A percentile compares a stretch with the other conserved stretches of the same genome.
These are phyloP conservation scores for Drosophila asahinai DNA, from an alignment of 1,140 invertebrate species.

Conservation along the genomic window DNA sequence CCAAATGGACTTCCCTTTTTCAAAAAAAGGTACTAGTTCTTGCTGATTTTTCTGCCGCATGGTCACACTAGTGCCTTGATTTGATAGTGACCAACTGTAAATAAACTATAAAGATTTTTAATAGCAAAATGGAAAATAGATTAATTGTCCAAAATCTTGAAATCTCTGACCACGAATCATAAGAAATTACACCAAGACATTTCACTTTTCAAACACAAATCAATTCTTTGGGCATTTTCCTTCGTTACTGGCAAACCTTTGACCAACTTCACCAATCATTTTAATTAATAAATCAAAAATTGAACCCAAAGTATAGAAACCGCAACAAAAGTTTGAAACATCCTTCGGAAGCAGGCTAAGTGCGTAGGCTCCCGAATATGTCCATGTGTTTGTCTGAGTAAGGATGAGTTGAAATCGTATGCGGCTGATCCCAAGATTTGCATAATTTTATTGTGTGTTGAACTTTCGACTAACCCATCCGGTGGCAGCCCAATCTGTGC, in stretches of 20 bases:
- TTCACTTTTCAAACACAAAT: neutral
- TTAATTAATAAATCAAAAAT: conserved; percentile 64
- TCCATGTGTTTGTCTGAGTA: conserved; percentile 1
- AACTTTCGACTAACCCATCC: conserved; percentile 57
- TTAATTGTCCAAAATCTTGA: neutral
- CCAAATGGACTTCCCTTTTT: neutral
- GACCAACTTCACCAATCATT: conserved; percentile 24
- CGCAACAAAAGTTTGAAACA: conserved; percentile 33
- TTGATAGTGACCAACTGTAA: neutral
- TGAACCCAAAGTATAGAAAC: conserved; percentile 26
- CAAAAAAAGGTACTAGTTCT: neutral
- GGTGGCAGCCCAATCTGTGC: conserved; percentile 31
- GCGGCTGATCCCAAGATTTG: conserved; percentile 69
- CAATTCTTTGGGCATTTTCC: neutral
- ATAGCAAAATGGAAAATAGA: neutral
- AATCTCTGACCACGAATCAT: neutral
- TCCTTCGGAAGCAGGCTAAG: conserved; percentile 26
- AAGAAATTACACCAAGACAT: neutral
- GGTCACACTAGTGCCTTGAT: too few species aligned
- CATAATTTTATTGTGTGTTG: conserved; percentile 81
- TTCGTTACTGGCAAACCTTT: conserved; percentile 1
- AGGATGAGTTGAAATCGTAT: conserved; percentile 38
- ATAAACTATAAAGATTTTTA: neutral
- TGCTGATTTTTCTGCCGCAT: too few species aligned
- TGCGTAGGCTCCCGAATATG: conserved; percentile 18